Base-by-base conservation (phyloP, 2,797 vertebrate species). In the Pygocentrus nattereri region DNA sequence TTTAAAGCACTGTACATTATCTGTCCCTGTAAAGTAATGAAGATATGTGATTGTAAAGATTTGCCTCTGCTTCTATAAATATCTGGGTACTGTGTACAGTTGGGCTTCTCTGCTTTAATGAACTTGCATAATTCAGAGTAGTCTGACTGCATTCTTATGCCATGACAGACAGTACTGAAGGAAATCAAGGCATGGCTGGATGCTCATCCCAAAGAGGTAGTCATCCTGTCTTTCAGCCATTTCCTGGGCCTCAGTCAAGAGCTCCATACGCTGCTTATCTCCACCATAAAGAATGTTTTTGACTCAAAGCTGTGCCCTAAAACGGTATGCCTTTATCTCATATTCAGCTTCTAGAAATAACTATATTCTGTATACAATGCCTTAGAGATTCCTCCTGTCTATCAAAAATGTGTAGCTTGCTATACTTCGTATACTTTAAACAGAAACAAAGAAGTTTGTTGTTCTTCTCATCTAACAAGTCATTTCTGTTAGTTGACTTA, bases 141-240 rank as follows among this genome's bases (percentile, higher is more conserved):
- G 16, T 15, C 15, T 1, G 49, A 78, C 31, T 50, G 19, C 52
- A 72, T 67, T 70, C 18, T 62, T 30, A 19, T 81, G 70, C 68
- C 50, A 4, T 61, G 71, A 38, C 91, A 99, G 97, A 94, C 91
- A 13, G 92, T 95, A 8, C 92, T 99, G 5, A 91, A 89, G 47
- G 96, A 98, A 92, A 95, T 99, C 76, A 85, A 90, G 8, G 90
- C 94, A 83, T 99, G 98, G 98, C 88, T 99, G 90, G 95, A 97
- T 54, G 61, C 80, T 59, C 97, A 98, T 90, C 96, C 97, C 21
- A 94, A 78, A 77, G 98, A 99, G 85, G 92, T 97, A 64, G 87
- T 98, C 76, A 93, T 99, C 80, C 92, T 99, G 84, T 97, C 96
- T 68, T 98, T 97, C 92, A 96, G 97, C 82, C 95, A 97, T 88